phyloP scores from a whole-genome alignment of 37 sponge, comb jelly and placozoan species.

The Beroe forskalii region DNA sequence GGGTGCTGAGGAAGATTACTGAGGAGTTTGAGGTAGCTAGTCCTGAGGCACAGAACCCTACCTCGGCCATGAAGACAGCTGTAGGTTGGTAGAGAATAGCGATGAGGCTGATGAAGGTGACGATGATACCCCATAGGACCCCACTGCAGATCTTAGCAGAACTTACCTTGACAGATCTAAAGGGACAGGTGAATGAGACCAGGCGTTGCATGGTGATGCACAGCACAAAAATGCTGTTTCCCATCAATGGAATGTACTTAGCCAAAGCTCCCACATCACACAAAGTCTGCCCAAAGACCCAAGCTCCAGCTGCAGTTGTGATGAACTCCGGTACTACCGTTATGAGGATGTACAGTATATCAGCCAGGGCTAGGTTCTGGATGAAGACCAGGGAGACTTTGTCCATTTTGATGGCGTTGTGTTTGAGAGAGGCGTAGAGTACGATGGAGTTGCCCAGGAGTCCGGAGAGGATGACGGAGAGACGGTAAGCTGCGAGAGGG shows the following conservation, averaged over 20 bases:
- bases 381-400: neutral
- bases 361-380: neutral
- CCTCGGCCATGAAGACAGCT: neutral
- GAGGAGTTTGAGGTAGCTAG: neutral
- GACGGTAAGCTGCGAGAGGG: neutral
- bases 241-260: neutral
- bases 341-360: neutral
- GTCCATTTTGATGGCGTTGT: neutral
- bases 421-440: neutral
- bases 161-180: neutral
- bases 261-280: neutral
- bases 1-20: neutral
- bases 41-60: neutral
- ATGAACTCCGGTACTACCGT: neutral
- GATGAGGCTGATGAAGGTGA: neutral
- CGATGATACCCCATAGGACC: neutral
- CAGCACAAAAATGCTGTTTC: neutral
- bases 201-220: neutral
- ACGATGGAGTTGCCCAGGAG: neutral
- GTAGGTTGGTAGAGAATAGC: neutral
- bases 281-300: neutral
- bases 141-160: neutral
- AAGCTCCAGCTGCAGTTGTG: neutral
- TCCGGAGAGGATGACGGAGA: neutral
- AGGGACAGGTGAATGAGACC: neutral